Percentiles rank a stretch among this genome's conserved stretches.
phyloP scores from a whole-genome alignment of 2,888 invertebrate species.

The Thymelicus acteon region DNA sequence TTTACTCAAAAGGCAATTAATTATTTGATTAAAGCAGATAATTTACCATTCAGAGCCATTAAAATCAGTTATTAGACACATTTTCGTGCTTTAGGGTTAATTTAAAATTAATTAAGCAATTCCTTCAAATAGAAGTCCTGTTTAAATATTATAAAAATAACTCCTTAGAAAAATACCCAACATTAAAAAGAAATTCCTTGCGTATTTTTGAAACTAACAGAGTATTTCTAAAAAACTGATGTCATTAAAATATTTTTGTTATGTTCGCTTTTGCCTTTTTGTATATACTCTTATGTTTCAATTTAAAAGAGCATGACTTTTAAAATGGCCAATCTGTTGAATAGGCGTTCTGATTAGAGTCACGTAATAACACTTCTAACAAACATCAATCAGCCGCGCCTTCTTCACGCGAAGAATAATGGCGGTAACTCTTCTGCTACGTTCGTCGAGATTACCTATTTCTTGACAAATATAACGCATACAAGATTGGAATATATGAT shows the following conservation, averaged over 20 bases:
- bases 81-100: no score
- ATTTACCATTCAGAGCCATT: no score
- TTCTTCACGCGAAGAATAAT: slow-evolving; percentile 68
- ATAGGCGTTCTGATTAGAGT: slow-evolving; percentile 31
- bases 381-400: slow-evolving; percentile 34
- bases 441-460: slow-evolving; percentile 45
- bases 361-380: slow-evolving; percentile 35
- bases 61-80: no score
- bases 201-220: no score
- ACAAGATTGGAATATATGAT: slow-evolving; percentile 10
- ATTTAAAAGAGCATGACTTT: slow-evolving; percentile 9
- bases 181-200: no score
- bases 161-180: no score
- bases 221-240: no score
- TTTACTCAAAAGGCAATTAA: not conserved
- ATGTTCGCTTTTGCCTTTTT: not conserved
- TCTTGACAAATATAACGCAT: slow-evolving; percentile 38
- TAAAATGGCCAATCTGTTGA: slow-evolving; percentile 24
- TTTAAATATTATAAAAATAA: no score
- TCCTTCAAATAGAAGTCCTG: no score
- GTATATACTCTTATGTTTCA: slow-evolving; percentile 1
- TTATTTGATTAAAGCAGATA: not conserved
- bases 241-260: not conserved
- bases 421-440: slow-evolving; percentile 61
- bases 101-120: no score